A percentile compares a stretch with the other conserved stretches of the same genome.
phyloP scores from a whole-genome alignment of 2,113 vertebrate species.

The Egretta garzetta region DNA sequence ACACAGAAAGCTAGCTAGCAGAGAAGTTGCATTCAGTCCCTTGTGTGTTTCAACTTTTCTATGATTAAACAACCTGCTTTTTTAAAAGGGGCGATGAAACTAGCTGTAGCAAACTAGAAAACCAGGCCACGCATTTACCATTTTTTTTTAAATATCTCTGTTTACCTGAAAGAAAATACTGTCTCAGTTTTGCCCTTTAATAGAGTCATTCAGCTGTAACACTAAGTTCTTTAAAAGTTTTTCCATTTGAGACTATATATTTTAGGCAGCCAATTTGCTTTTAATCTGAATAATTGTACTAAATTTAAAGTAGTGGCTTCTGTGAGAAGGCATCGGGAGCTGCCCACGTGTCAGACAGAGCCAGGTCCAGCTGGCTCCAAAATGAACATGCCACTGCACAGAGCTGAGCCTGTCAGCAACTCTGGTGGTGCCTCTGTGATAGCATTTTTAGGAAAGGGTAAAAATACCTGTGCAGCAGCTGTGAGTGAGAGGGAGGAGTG shows the following conservation, averaged over 20 bases:
- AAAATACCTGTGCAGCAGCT: background rate
- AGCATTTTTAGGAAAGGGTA: background rate
- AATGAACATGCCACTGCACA: background rate
- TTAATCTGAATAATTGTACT: background rate
- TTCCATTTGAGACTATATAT: background rate
- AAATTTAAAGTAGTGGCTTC: background rate
- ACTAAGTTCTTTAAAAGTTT: background rate
- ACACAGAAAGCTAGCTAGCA: background rate
- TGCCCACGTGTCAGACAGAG: accelerated
- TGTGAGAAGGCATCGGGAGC: background rate
- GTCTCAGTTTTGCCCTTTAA: background rate
- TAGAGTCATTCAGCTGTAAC: background rate
- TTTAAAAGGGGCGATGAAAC: background rate
- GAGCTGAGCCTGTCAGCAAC: accelerated
- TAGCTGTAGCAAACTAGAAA: background rate
- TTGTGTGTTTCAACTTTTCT: background rate
- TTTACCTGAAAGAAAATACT: background rate
- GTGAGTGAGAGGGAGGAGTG: background rate
- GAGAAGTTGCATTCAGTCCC: background rate
- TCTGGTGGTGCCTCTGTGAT: background rate
- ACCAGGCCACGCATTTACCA: background rate
- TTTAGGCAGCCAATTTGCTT: background rate
- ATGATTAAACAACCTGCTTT: background rate
- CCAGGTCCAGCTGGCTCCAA: background rate
- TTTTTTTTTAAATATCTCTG: background rate